Conservation (phyloP, 1,140 invertebrate genomes). For the Mycetomoellerius zeteki region DNA sequence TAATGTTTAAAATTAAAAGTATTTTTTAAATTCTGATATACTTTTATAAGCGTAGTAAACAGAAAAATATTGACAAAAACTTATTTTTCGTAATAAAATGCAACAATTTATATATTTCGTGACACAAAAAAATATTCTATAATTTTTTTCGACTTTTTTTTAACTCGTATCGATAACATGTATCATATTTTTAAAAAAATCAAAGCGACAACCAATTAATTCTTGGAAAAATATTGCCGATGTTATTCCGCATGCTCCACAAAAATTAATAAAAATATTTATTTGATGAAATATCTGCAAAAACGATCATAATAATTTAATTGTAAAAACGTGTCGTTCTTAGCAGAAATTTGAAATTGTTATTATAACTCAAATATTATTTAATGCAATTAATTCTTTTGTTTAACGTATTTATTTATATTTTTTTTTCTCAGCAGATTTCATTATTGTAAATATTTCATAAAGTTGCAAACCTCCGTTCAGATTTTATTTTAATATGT, state of each 20-base stretch:
- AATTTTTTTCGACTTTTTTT: slow-evolving; percentile 8
- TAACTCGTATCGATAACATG: neutral
- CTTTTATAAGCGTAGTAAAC: neutral
- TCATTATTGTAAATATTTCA: neutral
- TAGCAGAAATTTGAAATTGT: neutral
- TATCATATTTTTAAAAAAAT: slow-evolving; percentile 23
- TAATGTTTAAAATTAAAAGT: neutral
- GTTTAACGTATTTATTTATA: neutral
- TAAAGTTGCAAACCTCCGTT: neutral
- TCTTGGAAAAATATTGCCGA: neutral
- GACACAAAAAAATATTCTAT: slow-evolving; percentile 13
- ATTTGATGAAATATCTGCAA: neutral
- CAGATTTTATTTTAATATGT: neutral
- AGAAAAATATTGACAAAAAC: slow-evolving; percentile 23
- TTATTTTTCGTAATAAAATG: neutral
- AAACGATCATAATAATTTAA: slow-evolving; percentile 12
- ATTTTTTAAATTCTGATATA: neutral
- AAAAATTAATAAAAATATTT: slow-evolving; percentile 34
- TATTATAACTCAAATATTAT: neutral
- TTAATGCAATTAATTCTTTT: neutral
- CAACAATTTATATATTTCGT: neutral
- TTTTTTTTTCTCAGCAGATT: neutral
- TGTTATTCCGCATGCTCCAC: neutral
- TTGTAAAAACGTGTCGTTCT: neutral
- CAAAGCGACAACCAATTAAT: slow-evolving; percentile 13